A percentile compares a stretch with the other conserved stretches of the same genome.
Conservation (phyloP, 2,888 invertebrate species). For the Andrena marginata region DNA sequence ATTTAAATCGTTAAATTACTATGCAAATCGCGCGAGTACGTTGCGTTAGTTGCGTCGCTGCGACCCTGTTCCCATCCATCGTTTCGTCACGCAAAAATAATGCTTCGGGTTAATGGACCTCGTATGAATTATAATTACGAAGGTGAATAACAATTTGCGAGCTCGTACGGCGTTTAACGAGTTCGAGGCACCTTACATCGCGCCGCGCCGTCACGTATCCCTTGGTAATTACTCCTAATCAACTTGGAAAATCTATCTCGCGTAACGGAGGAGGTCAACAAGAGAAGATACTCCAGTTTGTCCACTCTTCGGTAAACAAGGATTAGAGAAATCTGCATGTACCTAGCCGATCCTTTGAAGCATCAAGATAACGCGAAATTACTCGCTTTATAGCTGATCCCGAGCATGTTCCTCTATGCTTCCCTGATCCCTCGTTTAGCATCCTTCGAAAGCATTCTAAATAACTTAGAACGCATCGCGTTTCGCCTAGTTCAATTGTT, state of each 20-base stretch:
- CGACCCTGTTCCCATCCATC: slow-evolving; percentile 2
- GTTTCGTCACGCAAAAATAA: slow-evolving; percentile 53
- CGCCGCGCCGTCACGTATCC: not conserved
- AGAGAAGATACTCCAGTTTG: too few relatives aligned
- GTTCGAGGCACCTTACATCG: slow-evolving; percentile 29
- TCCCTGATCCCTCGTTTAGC: not conserved
- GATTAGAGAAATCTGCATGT: too few relatives aligned
- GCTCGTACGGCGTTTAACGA: slow-evolving; percentile 32
- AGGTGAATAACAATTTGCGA: slow-evolving; percentile 52
- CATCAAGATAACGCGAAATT: too few relatives aligned
- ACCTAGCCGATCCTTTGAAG: too few relatives aligned
- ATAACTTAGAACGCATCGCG: not conserved
- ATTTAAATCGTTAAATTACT: slow-evolving; percentile 50
- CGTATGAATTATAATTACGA: slow-evolving; percentile 52
- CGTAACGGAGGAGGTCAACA: too few relatives aligned
- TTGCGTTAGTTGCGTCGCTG: slow-evolving; percentile 1
- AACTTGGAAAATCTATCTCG: not conserved
- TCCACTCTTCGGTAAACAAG: too few relatives aligned
- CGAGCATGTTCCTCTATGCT: not conserved
- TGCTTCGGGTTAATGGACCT: slow-evolving; percentile 28
- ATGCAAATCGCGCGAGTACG: slow-evolving; percentile 23
- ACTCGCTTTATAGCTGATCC: not conserved
- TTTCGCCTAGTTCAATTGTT: not conserved
- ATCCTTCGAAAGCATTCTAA: not conserved
- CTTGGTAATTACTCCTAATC: slow-evolving; percentile 43